Conservation (phyloP, 2,113 vertebrate genomes). For the Oncorhynchus nerka region DNA sequence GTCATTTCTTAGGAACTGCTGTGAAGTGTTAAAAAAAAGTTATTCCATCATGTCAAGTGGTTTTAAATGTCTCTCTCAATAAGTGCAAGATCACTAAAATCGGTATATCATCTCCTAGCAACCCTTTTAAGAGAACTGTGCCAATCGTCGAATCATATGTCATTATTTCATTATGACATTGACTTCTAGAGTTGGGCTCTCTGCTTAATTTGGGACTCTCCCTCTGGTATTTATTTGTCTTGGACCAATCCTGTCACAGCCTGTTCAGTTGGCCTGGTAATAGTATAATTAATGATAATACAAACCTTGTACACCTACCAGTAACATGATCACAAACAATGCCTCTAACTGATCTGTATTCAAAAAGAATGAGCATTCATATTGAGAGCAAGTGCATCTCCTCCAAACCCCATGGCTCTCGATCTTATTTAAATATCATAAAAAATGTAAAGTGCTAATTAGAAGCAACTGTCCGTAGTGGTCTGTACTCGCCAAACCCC, state of each 20-base stretch:
- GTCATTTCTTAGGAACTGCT: neutral
- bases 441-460: conserved; percentile 47
- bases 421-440: conserved; percentile 42
- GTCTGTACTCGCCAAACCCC: conserved; percentile 34
- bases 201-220: conserved; percentile 7
- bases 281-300: neutral
- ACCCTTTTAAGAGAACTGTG: neutral
- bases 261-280: conserved; percentile 2
- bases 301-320: neutral
- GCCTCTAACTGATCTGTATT: neutral
- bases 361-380: neutral
- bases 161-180: conserved; percentile 2
- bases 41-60: neutral
- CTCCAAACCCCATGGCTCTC: neutral
- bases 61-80: conserved; percentile 1
- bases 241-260: neutral
- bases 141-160: neutral
- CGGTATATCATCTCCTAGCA: conserved; percentile 4
- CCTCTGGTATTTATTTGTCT: neutral
- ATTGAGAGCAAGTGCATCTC: conserved; percentile 3
- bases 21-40: neutral
- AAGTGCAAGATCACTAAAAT: neutral
- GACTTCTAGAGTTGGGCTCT: neutral
- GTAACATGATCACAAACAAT: neutral
- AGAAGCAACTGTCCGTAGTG: conserved; percentile 53